A percentile compares a stretch with the other conserved stretches of the same genome.
Evolutionary conservation across 2,113 vertebrate genomes (phyloP).

Genomic region (Podarcis raffonei): DNA sequence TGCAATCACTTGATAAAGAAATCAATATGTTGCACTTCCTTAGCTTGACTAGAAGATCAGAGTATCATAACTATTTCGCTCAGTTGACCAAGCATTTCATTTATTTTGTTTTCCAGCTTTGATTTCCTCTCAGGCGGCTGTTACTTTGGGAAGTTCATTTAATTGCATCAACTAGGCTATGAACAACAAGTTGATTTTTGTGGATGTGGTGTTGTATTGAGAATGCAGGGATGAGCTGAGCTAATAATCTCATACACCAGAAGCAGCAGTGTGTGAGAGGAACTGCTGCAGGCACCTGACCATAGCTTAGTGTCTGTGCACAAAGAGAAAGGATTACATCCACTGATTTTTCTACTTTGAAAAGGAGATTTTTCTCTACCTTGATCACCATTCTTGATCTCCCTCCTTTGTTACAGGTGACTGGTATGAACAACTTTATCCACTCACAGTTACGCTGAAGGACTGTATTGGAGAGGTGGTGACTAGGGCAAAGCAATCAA

Average conservation of each 20-base stretch:
- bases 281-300: neutral
- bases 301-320: rapidly evolving
- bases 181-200: neutral
- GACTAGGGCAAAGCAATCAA: constrained; percentile 87
- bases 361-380: neutral
- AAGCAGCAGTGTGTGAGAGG: neutral
- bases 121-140: neutral
- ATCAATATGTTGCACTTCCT: neutral
- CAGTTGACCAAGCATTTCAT: neutral
- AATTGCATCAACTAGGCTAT: neutral
- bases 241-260: neutral
- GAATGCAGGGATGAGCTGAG: neutral
- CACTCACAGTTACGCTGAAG: constrained; percentile 87
- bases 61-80: neutral
- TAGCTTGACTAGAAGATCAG: neutral
- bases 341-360: neutral
- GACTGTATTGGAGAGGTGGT: constrained; percentile 92
- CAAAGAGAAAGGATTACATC: rapidly evolving
- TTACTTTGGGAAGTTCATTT: neutral
- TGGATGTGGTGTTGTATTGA: neutral
- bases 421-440: constrained; percentile 90
- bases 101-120: neutral
- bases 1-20: neutral
- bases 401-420: constrained; percentile 77
- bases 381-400: neutral